Base-by-base conservation (phyloP, 2,888 invertebrate species). In the Halocaridina rubra region DNA sequence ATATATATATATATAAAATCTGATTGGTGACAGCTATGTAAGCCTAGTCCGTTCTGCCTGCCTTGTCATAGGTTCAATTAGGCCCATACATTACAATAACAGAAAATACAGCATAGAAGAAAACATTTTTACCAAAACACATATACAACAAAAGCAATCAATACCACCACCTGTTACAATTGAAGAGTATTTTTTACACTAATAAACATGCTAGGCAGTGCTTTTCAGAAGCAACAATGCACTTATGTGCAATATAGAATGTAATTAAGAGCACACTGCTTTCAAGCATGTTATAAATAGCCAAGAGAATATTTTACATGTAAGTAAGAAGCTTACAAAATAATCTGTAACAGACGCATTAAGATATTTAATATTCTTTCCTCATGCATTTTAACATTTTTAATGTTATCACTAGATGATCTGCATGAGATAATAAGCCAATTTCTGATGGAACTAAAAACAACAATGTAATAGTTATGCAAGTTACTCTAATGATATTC, bases 11-110 rank as follows among this genome's bases (percentile, higher is more conserved):
- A n/a, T n/a, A n/a, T n/a, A n/a, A n/a, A n/a, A n/a, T n/a, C n/a
- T n/a, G n/a, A n/a, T n/a, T n/a, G n/a, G n/a, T n/a, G n/a, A n/a
- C n/a, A n/a, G n/a, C n/a, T n/a, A n/a, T 33, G 79, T 78, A 84
- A 84, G 84, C 84, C 84, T 78, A 84, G 84, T 84, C 84, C 84
- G 78, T 79, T 84, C 84, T 84, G 84, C 84, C 84, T 84, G 84
- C 84, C 84, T 78, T 84, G 64, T 69, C 46, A 75, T 46, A 22
- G 46, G 3, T 53, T 29, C 29, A 57, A 24, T 16, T 22, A 13
- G 80, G 77, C 72, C 61, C 74, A 71, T 72, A 61, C 10, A 46
- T 46, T 61, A 59, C 10, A 46, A n/a, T n/a, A n/a, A n/a, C n/a
- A n/a, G n/a, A n/a, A n/a, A n/a, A n/a, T n/a, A n/a, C n/a, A n/a